These are phyloP conservation scores for Pachycephus smyrnensis DNA, from an alignment of 2,888 invertebrate genomes.

Conservation along the genomic window DNA sequence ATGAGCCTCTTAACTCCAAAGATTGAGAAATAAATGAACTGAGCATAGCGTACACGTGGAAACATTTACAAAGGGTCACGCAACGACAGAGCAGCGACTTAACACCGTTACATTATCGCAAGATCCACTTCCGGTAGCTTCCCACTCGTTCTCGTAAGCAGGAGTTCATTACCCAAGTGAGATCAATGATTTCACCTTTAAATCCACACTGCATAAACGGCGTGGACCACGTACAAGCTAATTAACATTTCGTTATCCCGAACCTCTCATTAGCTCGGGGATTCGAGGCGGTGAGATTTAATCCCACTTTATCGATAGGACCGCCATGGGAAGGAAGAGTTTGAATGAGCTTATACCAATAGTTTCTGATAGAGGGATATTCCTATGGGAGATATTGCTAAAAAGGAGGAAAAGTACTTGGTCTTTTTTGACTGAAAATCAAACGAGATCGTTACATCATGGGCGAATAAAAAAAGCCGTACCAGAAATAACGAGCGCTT, in stretches of 20 bases:
- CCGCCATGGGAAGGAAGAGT: not conserved
- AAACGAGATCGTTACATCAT: not conserved
- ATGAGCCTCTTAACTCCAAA: not conserved
- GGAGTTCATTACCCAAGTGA: constrained; percentile 45
- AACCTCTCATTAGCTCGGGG: constrained; percentile 30
- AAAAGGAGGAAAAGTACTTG: not conserved
- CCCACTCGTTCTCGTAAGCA: constrained; percentile 15
- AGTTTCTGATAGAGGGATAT: not conserved
- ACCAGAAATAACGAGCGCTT: not conserved
- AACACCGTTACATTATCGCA: constrained; percentile 52
- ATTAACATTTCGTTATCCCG: constrained; percentile 39
- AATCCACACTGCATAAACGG: constrained; percentile 48
- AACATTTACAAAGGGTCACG: constrained; percentile 32
- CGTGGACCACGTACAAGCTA: constrained; percentile 29
- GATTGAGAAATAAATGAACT: not conserved
- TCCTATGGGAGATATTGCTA: not conserved
- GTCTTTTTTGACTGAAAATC: not conserved
- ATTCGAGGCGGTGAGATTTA: not conserved
- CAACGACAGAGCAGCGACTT: constrained; percentile 45
- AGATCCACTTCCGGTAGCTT: constrained; percentile 50
- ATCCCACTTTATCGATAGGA: not conserved
- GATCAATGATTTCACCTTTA: constrained; percentile 45
- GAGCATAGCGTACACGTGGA: not conserved
- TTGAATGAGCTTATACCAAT: not conserved
- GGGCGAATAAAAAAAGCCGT: not conserved